Evolutionary conservation across 2,888 invertebrate species (phyloP), one percentile per base, ranked within the genome.

Genomic region (Hetaerina titia): DNA sequence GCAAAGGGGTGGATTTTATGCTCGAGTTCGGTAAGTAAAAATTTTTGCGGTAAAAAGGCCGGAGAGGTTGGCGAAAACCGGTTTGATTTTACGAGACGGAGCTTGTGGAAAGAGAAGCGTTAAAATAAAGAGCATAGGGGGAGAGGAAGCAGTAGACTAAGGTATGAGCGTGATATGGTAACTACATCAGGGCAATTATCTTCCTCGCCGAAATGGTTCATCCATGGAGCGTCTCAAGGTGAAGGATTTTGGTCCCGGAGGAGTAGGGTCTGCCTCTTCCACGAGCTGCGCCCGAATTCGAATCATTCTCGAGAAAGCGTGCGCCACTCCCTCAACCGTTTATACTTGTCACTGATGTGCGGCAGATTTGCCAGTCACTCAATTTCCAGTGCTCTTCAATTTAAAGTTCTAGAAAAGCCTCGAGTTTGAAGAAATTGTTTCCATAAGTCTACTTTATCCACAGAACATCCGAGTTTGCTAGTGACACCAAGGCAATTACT

Each of bases 111-210:
- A 13, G n/a, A 45, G 45, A 45, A 31, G 81, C 81, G 13, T 81
- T 31, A 81, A 81, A 81, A 81, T 81, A 81, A 81, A 81, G 81
- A 31, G 11, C 13, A 11, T 25, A 31, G 1, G 17, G 31, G 81
- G 13, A 31, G 31, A 81, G 17, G 31, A 25, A 81, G 81, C 31
- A 81, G 81, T 81, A 13, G 31, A 81, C 81, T 81, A 31, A 31
- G 31, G 81, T 31, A 81, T 81, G 81, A 81, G 81, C 81, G 81
- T 81, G 81, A 81, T 81, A 81, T 81, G 81, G 81, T 81, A 81
- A 81, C 81, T 81, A 81, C 81, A 31, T 9, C 25, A 31, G 81
- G 13, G 81, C 81, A 81, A 81, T 81, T 81, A 81, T 81, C 81
- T 81, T n/a, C 81, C 81, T n/a, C 69, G 69, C 31, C n/a, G 81